Base-by-base conservation (phyloP, 2,113 vertebrate genomes). In the Oceanodroma tethys region DNA sequence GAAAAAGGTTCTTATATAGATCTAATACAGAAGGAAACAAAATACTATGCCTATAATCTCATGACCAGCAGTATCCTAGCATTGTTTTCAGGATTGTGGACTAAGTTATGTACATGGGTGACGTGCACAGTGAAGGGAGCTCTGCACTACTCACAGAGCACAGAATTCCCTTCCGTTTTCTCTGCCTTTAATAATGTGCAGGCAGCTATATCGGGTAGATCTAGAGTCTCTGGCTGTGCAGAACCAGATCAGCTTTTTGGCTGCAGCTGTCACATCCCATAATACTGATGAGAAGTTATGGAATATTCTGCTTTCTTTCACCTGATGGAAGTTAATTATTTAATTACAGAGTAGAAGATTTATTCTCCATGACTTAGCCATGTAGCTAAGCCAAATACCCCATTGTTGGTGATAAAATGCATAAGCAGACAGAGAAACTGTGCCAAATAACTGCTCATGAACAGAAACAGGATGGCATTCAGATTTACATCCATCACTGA, bases 191-290 rank as follows among this genome's bases (percentile, higher is more conserved):
- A 8, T 42, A 50, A 63, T 1, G 18, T 18, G 67, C 60, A 80
- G n/a, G 60, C 55, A 83, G 79, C 53, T 76, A 0, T 16, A 7
- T 8, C 0, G 0, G 40, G 20, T 7, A 71, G 20, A 62, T 53
- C 32, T 56, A 56, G 45, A 88, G 52, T 22, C 42, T 65, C 43
- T 42, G 58, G 36, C 71, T 67, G 58, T 42, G n/a, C 76, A 75
- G 34, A 81, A 50, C 43, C 48, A 67, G 75, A 81, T 73, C 59
- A 59, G 36, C 71, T 36, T 81, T 72, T 62, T 70, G 32, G 75
- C 82, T 86, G 80, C 52, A 83, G 42, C 67, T 90, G 58, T 83
- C 67, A 81, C 63, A 96, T 72, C 63, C 38, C 22, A 1, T 42
- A 76, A 73, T 30, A 55, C 58, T 65, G 18, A 83, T 23, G 38